A percentile compares a stretch with the other conserved stretches of the same genome.
phyloP scores from a whole-genome alignment of 2,888 invertebrate genomes.

The Apoderus coryli region DNA sequence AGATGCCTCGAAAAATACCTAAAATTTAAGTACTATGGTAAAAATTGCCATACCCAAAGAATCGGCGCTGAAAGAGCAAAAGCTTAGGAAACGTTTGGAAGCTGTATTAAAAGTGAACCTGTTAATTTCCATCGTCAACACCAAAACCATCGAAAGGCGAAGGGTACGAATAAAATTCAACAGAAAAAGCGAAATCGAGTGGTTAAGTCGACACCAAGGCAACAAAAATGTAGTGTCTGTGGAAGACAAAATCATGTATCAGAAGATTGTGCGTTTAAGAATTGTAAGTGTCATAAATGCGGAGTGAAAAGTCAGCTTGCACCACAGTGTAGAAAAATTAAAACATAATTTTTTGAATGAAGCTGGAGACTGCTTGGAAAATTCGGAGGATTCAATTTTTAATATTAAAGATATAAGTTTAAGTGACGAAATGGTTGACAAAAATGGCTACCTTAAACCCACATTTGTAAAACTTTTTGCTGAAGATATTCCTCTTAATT shows the following conservation, averaged over 20 bases:
- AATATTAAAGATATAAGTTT: conserved; percentile 4
- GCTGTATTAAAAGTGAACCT: conserved; percentile 4
- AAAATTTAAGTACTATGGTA: no score
- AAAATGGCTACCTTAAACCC: conserved; percentile 9
- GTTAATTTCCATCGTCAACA: conserved; percentile 3
- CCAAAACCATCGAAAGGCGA: no score
- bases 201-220: no score
- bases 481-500: conserved; percentile 12
- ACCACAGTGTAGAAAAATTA: conserved; percentile 10
- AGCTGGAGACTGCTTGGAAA: conserved; percentile 2
- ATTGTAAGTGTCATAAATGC: conserved; percentile 11
- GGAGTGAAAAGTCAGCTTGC: conserved; percentile 13
- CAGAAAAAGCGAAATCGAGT: no score
- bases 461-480: conserved; percentile 10
- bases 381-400: conserved; percentile 10
- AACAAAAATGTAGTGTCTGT: conserved; percentile 9
- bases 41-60: conserved; percentile 10
- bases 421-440: background rate
- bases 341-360: conserved; percentile 4
- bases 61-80: conserved; percentile 9
- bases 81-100: conserved; percentile 6
- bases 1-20: no score
- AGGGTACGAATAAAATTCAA: background rate
- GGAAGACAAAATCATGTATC: conserved; percentile 6
- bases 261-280: conserved; percentile 4